Conservation (phyloP, 2,888 invertebrate species). For the Panzeria rudis region DNA sequence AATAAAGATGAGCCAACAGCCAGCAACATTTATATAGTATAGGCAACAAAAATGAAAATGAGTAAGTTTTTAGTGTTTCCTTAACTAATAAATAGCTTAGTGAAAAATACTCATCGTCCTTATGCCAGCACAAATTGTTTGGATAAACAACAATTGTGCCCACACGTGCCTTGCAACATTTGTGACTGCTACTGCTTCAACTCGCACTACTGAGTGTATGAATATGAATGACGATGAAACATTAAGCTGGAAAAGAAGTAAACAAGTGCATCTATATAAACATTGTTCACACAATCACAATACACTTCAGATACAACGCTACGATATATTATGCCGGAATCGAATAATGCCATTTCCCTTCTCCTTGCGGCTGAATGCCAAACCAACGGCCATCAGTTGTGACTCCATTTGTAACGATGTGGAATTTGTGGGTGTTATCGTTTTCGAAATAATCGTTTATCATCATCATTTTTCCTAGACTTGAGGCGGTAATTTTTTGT, state of each 20-base stretch:
- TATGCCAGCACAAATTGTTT: slow-evolving; percentile 80
- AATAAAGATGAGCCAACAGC: slow-evolving; percentile 44
- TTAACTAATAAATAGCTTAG: slow-evolving; percentile 75
- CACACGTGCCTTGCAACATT: slow-evolving; percentile 78
- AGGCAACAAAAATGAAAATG: slow-evolving; percentile 35
- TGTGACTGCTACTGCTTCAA: slow-evolving; percentile 22
- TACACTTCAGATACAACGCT: slow-evolving; percentile 1
- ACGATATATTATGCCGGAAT: slow-evolving; percentile 23
- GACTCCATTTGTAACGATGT: slow-evolving; percentile 46
- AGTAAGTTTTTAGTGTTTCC: slow-evolving; percentile 71
- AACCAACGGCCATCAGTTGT: slow-evolving; percentile 32
- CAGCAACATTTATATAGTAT: background rate
- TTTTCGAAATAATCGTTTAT: slow-evolving; percentile 61
- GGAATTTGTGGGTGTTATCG: slow-evolving; percentile 68
- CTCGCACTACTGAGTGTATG: slow-evolving; percentile 54
- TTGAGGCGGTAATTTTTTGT: slow-evolving; percentile 62
- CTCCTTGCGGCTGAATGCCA: slow-evolving; percentile 61
- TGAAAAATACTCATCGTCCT: slow-evolving; percentile 31
- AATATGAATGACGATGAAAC: slow-evolving; percentile 72
- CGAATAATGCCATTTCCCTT: slow-evolving; percentile 55
- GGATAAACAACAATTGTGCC: slow-evolving; percentile 82
- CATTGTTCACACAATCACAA: slow-evolving; percentile 46
- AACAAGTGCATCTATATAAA: slow-evolving; percentile 71
- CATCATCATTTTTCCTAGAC: slow-evolving; percentile 61
- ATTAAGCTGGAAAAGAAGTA: slow-evolving; percentile 10